Base-by-base conservation (phyloP, 2,113 vertebrate species). In the Cochlearius cochlearius region DNA sequence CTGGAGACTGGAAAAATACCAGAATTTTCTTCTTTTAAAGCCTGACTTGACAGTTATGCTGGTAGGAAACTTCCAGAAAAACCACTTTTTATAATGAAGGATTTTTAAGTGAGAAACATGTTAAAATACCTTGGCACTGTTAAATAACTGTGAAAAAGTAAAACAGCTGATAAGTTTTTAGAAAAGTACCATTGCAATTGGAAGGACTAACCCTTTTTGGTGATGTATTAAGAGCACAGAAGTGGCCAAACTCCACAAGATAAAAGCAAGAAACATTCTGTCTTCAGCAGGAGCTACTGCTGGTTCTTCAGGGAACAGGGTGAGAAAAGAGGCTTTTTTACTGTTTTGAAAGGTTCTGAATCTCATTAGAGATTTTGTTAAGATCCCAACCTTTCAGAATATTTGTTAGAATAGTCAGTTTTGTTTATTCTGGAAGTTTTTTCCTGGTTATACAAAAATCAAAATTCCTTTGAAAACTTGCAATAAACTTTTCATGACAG, bases 41-140 rank as follows among this genome's bases (percentile, higher is more conserved):
- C 12, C 22, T 45, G 7, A 56, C n/a, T 25, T 1, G 0, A 29
- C 12, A 41, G 22, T 52, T 80, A 32, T 10, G 8, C 3, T 68
- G 5, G 17, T 59, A 63, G 12, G 9, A 59, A 59, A 45, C 5
- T 45, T 63, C 20, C 5, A 64, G 43, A 29, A 89, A 43, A 32
- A 2, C 1, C 10, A 64, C 9, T 32, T 50, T 9, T 36, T 38
- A 20, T 4, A 83, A 25, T 17, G 15, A 59, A 41, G 17, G 8
- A 3, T 69, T 82, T 71, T 82, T 36, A 38, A 63, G 6, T 15
- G 14, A 32, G 6, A 72, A 71, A 8, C 47, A 30, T 43, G 13
- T 56, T 60, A 68, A 77, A 50, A 68, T 34, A 56, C 0, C 11
- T 83, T 1, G 0, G 5, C 55, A 15, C 5, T 56, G 34, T 60